Base-by-base conservation (phyloP, 2,113 vertebrate species). In the Istiophorus platypterus region DNA sequence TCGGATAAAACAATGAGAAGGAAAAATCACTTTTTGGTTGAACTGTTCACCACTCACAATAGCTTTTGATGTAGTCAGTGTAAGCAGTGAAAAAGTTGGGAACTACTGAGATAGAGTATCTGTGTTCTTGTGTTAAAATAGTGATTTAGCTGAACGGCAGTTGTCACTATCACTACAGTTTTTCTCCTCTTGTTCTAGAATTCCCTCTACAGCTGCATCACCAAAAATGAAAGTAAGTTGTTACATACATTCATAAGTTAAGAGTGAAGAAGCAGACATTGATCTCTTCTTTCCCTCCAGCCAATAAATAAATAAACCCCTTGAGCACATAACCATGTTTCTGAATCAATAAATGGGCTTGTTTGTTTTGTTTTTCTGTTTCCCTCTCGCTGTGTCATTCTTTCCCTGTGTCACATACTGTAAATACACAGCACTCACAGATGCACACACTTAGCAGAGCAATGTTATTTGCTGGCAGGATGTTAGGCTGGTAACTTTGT, bases 171-270 rank as follows among this genome's bases (percentile, higher is more conserved):
- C 37, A 77, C 59, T 2, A 51, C 34, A 22, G 9, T 52, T 72
- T 63, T 47, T 78, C 31, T 95, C 27, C 68, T 80, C 54, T 89
- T 88, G 56, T 93, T 96, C 74, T 94, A 99, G 98, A 99, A 97
- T 94, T 96, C 98, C 64, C 96, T 99, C 88, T 98, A 97, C 96
- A 98, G 96, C 96, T 99, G 98, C 94, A 97, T 99, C 95, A 98
- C 96, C 96, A 98, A 97, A 97, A 99, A 99, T 96, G 98, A 99
- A 96, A 98, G 98, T 99, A 97, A 98, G 98, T 96, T 54, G 2
- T 51, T 3, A 0, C 12, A 27, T 52, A 24, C 8, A 13, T 12
- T 4, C 34, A 49, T 27, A 37, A 39, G 20, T 56, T 6, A 31
- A n/a, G 20, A 56, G 54, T 9, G 47, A 58, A 26, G 37, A 42